phyloP scores from a whole-genome alignment of 2,113 vertebrate species.

The Varanus salvator region DNA sequence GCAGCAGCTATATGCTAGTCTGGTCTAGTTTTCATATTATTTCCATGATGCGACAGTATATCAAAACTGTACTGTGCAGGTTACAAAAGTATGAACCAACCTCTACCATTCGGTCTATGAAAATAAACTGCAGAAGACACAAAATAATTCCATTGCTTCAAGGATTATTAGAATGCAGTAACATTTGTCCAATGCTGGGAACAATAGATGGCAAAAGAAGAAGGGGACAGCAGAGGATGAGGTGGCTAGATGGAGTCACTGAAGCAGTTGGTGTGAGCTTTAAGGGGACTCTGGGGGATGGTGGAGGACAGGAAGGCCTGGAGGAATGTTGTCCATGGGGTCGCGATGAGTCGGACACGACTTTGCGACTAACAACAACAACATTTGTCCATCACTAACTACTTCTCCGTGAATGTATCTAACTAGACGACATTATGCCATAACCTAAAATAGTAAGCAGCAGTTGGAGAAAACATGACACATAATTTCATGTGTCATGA shows the following conservation, averaged over 20 bases:
- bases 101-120: neutral
- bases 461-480: neutral
- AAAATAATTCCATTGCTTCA: neutral
- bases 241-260: no score
- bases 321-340: no score
- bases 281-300: no score
- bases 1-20: neutral
- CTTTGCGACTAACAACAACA: no score
- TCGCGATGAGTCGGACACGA: no score
- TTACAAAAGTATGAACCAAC: neutral
- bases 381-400: neutral
- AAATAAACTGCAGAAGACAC: neutral
- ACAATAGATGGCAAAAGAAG: no score
- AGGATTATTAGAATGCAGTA: neutral
- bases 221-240: no score
- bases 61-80: neutral
- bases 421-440: neutral
- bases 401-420: neutral
- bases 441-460: conserved; percentile 2
- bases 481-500: neutral
- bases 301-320: no score
- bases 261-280: no score
- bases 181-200: neutral
- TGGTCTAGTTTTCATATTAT: neutral
- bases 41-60: neutral